Evolutionary conservation across 2,888 invertebrate genomes (phyloP), one percentile per base, ranked within the genome.

Genomic region (Drosophila phalerata): DNA sequence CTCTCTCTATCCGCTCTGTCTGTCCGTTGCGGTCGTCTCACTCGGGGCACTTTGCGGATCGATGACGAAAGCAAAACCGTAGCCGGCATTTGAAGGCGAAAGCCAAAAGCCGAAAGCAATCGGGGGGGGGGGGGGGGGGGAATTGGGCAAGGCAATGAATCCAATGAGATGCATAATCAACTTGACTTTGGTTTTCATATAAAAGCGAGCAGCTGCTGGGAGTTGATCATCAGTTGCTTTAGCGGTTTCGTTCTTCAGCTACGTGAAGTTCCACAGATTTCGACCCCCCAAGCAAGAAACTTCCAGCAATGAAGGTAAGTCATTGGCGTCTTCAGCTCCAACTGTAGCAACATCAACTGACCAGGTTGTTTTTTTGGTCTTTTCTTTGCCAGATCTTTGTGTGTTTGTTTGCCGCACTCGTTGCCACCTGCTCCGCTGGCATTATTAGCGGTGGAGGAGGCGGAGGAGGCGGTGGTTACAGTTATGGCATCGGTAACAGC

Each of bases 281-380:
- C 81, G 71, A 68, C 71, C 45, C 73, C 42, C 71, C 68, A 89
- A 88, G 86, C 78, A 74, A 76, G 82, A 86, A 89, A 86, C 86
- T 86, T 86, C 88, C 86, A 85, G 88, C 85, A 63, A 84, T 86
- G 86, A 86, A 74, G 86, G 86, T 86, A 67, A 70, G 71, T 55
- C 0, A 11, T 5, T 0, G 5, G 9, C 10, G n/a, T n/a, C 19
- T 4, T 19, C 10, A 5, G 10, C 17, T 6, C n/a, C 11, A 1
- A 6, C 3, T 8, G 19, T 9, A 11, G 8, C 28, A 17, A 3
- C 19, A 10, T 32, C 6, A 9, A 8, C 22, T 42, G 19, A 34
- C 22, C 32, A 22, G 10, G 11, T 30, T 9, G 3, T 22, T 22
- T 3, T 28, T 19, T 4, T 37, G 13, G 11, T 22, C 17, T 0